Evolutionary conservation across 2,888 invertebrate genomes (phyloP).

Genomic region (Spisula solida): DNA sequence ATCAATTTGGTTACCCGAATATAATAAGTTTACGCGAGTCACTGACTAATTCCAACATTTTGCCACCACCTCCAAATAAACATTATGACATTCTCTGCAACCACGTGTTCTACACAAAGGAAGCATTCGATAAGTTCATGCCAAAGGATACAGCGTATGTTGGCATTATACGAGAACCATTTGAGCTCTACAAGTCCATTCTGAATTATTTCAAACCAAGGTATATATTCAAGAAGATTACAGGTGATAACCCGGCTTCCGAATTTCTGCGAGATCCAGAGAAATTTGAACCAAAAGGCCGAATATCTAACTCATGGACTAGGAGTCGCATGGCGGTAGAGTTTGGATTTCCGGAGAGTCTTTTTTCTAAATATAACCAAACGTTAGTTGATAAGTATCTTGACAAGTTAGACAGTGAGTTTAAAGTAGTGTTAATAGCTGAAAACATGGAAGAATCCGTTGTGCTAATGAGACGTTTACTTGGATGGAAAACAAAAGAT

Average conservation of each 20-base stretch:
- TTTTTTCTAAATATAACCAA: slow-evolving; percentile 53
- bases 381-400: slow-evolving; percentile 65
- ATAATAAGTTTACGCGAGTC: slow-evolving; percentile 67
- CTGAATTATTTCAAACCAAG: slow-evolving; percentile 67
- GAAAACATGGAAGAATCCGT: slow-evolving; percentile 78
- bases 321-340: slow-evolving; percentile 74
- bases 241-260: slow-evolving; percentile 45
- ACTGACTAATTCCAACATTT: slow-evolving; percentile 61
- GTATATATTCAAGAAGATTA: slow-evolving; percentile 57
- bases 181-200: slow-evolving; percentile 69
- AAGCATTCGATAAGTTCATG: slow-evolving; percentile 69
- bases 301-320: slow-evolving; percentile 57
- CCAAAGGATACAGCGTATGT: slow-evolving; percentile 70
- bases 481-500: slow-evolving; percentile 74
- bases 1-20: slow-evolving; percentile 63
- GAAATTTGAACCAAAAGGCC: slow-evolving; percentile 61
- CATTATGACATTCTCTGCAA: slow-evolving; percentile 73
- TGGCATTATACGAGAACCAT: slow-evolving; percentile 74
- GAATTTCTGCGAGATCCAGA: slow-evolving; percentile 63
- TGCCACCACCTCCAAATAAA: slow-evolving; percentile 65
- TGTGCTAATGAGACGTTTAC: slow-evolving; percentile 70
- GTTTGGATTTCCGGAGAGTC: slow-evolving; percentile 67
- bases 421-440: slow-evolving; percentile 74
- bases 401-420: slow-evolving; percentile 69
- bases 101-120: slow-evolving; percentile 69